Conservation (phyloP, 1,140 invertebrate species). For the Plodia interpunctella region DNA sequence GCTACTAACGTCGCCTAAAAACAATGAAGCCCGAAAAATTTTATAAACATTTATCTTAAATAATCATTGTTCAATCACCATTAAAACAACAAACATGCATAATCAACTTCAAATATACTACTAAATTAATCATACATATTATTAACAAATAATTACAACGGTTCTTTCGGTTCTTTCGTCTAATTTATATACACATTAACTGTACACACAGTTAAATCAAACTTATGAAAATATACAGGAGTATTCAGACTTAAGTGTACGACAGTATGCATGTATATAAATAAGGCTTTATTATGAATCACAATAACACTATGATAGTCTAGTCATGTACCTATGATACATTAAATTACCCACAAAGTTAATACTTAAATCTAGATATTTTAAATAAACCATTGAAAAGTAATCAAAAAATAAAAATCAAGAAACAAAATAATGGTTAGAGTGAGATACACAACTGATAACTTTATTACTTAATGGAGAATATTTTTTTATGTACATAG, state of each 20-base stretch:
- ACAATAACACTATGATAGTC: conserved; percentile 1
- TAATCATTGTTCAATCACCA: no score
- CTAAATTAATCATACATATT: background rate
- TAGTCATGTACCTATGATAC: background rate
- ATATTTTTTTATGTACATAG: no score
- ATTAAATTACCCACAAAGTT: background rate
- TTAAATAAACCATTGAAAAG: conserved; percentile 10
- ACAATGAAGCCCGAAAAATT: no score
- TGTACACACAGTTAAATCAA: background rate
- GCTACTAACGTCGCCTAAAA: no score
- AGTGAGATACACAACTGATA: no score
- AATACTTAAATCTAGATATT: background rate
- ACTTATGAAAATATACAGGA: background rate
- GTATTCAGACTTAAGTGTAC: background rate
- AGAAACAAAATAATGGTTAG: no score
- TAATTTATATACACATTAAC: background rate
- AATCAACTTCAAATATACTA: background rate
- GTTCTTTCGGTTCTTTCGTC: background rate
- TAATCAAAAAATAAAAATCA: conserved; percentile 3
- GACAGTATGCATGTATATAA: background rate
- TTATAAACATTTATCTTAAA: no score
- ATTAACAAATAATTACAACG: conserved; percentile 3
- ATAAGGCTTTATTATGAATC: background rate
- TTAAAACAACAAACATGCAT: no score
- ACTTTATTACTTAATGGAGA: no score